Evolutionary conservation across 2,888 invertebrate genomes (phyloP).

Genomic region (Drosophila quinaria): DNA sequence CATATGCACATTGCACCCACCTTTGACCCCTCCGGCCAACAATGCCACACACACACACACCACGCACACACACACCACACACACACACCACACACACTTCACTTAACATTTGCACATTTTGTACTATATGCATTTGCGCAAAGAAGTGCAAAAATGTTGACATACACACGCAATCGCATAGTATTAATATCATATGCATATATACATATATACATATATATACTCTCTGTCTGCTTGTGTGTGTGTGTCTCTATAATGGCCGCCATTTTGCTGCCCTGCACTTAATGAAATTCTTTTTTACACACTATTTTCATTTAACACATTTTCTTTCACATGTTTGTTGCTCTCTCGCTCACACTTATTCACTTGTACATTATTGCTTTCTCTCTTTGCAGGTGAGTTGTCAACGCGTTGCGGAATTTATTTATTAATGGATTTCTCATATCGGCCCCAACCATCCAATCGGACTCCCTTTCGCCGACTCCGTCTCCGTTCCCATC

Average conservation of each 20-base stretch:
- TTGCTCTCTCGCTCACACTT: constrained; percentile 1
- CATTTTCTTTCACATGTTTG: constrained; percentile 22
- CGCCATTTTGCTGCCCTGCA: constrained; percentile 76
- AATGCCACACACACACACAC: constrained; percentile 10
- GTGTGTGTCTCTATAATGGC: constrained; percentile 34
- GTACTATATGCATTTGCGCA: constrained; percentile 75
- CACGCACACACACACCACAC: constrained; percentile 55
- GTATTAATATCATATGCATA: constrained; percentile 23
- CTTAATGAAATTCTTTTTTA: constrained; percentile 72
- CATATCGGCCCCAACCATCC: constrained; percentile 47
- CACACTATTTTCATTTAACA: constrained; percentile 37
- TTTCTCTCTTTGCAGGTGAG: constrained; percentile 64
- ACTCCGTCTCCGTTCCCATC: not conserved
- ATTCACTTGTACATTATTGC: constrained; percentile 16
- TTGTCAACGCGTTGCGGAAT: constrained; percentile 60
- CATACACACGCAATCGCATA: constrained; percentile 59
- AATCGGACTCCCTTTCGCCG: no score
- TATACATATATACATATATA: constrained; percentile 20
- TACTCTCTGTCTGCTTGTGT: not conserved
- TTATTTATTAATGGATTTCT: constrained; percentile 77
- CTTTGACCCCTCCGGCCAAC: not conserved
- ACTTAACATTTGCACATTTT: constrained; percentile 51
- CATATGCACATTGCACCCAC: constrained; percentile 16
- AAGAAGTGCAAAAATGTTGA: constrained; percentile 75
- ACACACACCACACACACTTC: constrained; percentile 50